Evolutionary conservation across 2,113 vertebrate species (phyloP), one percentile per base, ranked within the genome.

Genomic region (Brachionichthys hirsutus): DNA sequence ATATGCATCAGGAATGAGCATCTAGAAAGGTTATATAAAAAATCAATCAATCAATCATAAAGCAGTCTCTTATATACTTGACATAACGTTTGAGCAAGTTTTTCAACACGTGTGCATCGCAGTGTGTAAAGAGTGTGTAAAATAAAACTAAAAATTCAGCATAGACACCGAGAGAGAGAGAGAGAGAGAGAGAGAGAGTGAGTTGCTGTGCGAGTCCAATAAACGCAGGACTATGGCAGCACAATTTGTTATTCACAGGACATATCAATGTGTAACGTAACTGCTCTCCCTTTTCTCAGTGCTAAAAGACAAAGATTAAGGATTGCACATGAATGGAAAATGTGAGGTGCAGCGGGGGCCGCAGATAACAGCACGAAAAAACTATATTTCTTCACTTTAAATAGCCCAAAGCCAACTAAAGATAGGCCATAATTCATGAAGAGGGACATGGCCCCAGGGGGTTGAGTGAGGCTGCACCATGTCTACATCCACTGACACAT

Each of bases 181-280:
- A 54, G 46, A 12, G 30, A 44, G 62, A 0, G 30, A 75, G 67
- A n/a, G n/a, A n/a, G n/a, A n/a, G n/a, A n/a, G n/a, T n/a, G n/a
- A n/a, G n/a, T 20, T 44, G 16, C 34, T 12, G 0, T 48, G 57
- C 43, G 14, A 53, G 30, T 46, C 6, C 42, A 34, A 36, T 17
- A 46, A 35, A n/a, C n/a, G 12, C 4, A 2, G 18, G n/a, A 56
- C 3, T 14, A 56, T 10, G 52, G 41, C 36, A 62, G 19, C 3
- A 38, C 5, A 19, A 36, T 13, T 7, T 14, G 3, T 8, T 20
- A 30, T 62, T 52, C 9, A 19, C 10, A 18, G 7, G 9, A 17
- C n/a, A 41, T 20, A 12, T 18, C 5, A 1, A 22, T 12, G 22
- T 20, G 36, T 38, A 12, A 38, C 16, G 48, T 36, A 49, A 49